phyloP scores from a whole-genome alignment of 2,797 vertebrate species.

The Enteromius argenteus region DNA sequence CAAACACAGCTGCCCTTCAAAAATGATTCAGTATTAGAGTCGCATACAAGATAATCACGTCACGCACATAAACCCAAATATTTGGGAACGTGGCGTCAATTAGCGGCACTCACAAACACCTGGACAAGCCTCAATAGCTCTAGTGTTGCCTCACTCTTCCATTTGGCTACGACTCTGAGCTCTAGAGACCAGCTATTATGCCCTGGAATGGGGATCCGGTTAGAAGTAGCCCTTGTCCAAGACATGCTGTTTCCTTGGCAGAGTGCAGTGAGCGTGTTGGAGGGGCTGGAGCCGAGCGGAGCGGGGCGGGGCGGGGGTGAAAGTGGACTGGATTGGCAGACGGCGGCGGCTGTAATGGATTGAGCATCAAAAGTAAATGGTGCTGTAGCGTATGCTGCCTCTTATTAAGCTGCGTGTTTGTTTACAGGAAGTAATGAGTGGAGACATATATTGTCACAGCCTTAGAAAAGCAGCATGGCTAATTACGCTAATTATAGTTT shows the following conservation, averaged over 20 bases:
- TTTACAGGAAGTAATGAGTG: conserved; percentile 80
- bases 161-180: conserved; percentile 59
- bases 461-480: conserved; percentile 77
- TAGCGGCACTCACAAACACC: conserved; percentile 61
- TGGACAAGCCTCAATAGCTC: conserved; percentile 59
- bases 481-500: conserved; percentile 82
- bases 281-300: conserved; percentile 67
- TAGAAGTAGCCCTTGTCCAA: conserved; percentile 68
- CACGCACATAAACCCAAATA: conserved; percentile 44
- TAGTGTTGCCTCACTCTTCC: conserved; percentile 49
- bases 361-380: conserved; percentile 48
- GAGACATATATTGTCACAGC: conserved; percentile 81
- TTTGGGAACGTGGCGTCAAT: conserved; percentile 54
- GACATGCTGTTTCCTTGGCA: conserved; percentile 74
- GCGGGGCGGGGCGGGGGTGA: conserved; percentile 64
- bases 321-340: conserved; percentile 75
- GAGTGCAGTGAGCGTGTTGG: conserved; percentile 70
- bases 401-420: conserved; percentile 69
- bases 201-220: conserved; percentile 61
- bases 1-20: not conserved
- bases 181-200: conserved; percentile 64
- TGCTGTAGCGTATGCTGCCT: conserved; percentile 37
- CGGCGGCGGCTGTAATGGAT: conserved; percentile 57
- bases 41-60: conserved; percentile 8
- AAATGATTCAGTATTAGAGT: not conserved